Percentiles rank a stretch among this genome's conserved stretches.
These are phyloP conservation scores for Scarus forsteni DNA, from an alignment of 2,797 vertebrate species.

Conservation along the genomic window DNA sequence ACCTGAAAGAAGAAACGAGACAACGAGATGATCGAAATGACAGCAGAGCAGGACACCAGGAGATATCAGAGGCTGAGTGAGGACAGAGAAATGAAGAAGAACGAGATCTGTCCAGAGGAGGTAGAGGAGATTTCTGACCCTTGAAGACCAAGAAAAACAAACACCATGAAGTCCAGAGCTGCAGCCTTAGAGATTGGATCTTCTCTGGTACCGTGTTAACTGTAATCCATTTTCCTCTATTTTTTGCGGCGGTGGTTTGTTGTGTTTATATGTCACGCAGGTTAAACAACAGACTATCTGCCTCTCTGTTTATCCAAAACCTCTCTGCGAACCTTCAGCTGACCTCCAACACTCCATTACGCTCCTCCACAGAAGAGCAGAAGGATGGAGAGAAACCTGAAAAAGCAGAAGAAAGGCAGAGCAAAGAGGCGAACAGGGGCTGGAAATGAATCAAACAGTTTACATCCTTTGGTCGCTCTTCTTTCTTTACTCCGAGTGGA, in stretches of 20 bases:
- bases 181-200: conserved; percentile 7
- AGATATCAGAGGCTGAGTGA: neutral
- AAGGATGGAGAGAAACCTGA: conserved; percentile 4
- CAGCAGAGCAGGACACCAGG: neutral
- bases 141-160: conserved; percentile 6
- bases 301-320: conserved; percentile 29
- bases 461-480: conserved; percentile 38
- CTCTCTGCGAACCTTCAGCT: conserved; percentile 1
- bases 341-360: conserved; percentile 59
- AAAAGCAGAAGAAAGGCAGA: conserved; percentile 6
- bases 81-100: conserved; percentile 15
- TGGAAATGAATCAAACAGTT: conserved; percentile 37
- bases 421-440: conserved; percentile 24
- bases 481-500: conserved; percentile 21
- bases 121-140: conserved; percentile 8
- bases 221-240: conserved; percentile 34
- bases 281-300: conserved; percentile 46
- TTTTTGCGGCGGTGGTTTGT: conserved; percentile 26
- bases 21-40: conserved; percentile 1
- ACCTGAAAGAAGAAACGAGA: neutral
- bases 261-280: conserved; percentile 37
- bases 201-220: neutral
- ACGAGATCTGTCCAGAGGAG: conserved; percentile 5
- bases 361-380: neutral
- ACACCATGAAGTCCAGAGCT: conserved; percentile 10